Base-by-base conservation (phyloP, 2,888 invertebrate genomes). In the Eristalis pertinax region DNA sequence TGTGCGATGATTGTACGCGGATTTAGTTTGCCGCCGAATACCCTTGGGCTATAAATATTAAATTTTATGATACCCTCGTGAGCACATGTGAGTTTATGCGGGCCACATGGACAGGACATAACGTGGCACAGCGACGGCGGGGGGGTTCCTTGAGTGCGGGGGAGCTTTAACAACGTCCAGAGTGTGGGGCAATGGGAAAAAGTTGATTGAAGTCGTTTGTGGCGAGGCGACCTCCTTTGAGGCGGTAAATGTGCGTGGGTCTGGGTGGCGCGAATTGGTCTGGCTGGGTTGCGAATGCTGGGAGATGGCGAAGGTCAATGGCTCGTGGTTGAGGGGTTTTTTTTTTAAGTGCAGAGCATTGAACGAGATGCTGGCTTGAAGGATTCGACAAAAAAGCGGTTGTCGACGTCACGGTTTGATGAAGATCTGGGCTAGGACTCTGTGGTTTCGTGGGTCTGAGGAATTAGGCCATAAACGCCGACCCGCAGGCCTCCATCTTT, bases 41-140 rank as follows among this genome's bases (percentile, higher is more conserved):
- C 67, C 80, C 80, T 19, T 3, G 75, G 56, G 84, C 80, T 67
- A 75, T 84, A 68, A 84, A 84, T 84, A 84, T 80, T 84, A 75
- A 84, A 84, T 84, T 79, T 84, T 75, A 76, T 76, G 50, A 24
- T 70, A 29, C 63, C 43, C 43, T 75, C 58, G 7, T 72, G 60
- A 60, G 60, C 68, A 68, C 68, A 68, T 73, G 78, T 41, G 60
- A 35, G 64, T 64, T 64, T 74, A 75, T 67, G 35, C 24, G 35
- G 35, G 65, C 19, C 65, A 63, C 73, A 43, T 26, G 60, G 70
- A 26, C 26, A 62, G 72, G 62, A 62, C 41, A 72, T 72, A 50
- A 50, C 50, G 7, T 8, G 19, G 19, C 7, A 29, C 29, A 8
- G n/a, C 43, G 4, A n/a, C 15, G 3, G 43, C 3, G n/a, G 2